A percentile compares a stretch with the other conserved stretches of the same genome.
Evolutionary conservation across 2,888 invertebrate species (phyloP).

Genomic region (Pseudococcus jackbeardsleyi): DNA sequence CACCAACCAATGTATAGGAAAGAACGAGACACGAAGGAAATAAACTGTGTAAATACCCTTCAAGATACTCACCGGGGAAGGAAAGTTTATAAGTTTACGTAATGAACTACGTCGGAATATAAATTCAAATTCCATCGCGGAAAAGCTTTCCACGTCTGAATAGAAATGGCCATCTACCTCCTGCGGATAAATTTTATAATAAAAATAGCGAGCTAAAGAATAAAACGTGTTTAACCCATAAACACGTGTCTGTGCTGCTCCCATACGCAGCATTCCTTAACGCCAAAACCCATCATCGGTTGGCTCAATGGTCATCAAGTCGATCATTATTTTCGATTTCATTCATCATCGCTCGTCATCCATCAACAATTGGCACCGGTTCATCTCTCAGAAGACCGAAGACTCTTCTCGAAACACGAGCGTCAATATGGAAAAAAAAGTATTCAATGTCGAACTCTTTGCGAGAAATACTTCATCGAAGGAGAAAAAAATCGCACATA

Average conservation of each 20-base stretch:
- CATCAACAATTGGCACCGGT: neutral
- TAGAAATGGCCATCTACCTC: neutral
- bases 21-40: neutral
- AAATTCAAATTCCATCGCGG: neutral
- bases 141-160: neutral
- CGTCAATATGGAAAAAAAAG: neutral
- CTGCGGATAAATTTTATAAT: neutral
- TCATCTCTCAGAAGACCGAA: neutral
- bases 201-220: neutral
- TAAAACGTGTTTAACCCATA: neutral
- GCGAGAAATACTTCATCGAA: neutral
- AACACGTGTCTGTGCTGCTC: neutral
- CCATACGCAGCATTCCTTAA: neutral
- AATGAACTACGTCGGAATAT: neutral
- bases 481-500: constrained; percentile 12
- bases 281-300: neutral
- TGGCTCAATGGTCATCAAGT: neutral
- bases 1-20: neutral
- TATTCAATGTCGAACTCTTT: neutral
- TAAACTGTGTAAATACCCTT: neutral
- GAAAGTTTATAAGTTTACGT: no score
- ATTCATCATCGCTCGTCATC: neutral
- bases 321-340: neutral
- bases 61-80: neutral
- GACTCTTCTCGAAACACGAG: neutral